These are phyloP conservation scores for Toxotes jaculatrix DNA, from an alignment of 2,113 vertebrate genomes.

Conservation along the genomic window DNA sequence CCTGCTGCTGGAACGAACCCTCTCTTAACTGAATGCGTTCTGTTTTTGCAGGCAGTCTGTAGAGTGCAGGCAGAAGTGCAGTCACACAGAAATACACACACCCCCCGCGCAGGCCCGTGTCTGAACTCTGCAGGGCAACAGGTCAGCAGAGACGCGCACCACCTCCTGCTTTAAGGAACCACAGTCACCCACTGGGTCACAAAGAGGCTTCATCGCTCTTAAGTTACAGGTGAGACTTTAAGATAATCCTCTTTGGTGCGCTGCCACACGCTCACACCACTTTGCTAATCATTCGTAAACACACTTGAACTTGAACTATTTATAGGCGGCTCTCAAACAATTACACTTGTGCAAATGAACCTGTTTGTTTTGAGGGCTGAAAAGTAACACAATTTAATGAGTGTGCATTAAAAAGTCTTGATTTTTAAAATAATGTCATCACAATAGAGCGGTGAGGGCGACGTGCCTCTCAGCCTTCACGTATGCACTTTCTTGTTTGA, in stretches of 20 bases:
- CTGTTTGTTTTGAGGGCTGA: not conserved
- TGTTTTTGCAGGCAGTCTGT: constrained; percentile 63
- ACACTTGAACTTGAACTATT: constrained; percentile 59
- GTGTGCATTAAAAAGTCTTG: not conserved
- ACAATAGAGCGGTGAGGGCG: not conserved
- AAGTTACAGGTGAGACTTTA: constrained; percentile 62
- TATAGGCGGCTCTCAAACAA: not conserved
- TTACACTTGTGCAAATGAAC: not conserved
- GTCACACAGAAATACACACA: constrained; percentile 16
- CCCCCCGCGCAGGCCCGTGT: constrained; percentile 23
- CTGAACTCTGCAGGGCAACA: constrained; percentile 33
- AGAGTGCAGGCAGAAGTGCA: constrained; percentile 14
- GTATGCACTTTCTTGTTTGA: not conserved
- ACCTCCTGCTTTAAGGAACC: constrained; percentile 18
- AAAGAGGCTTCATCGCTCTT: constrained; percentile 8
- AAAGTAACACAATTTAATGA: not conserved
- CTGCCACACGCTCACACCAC: not conserved
- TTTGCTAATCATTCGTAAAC: not conserved
- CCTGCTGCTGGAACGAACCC: constrained; percentile 3
- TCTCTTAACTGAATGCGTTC: constrained; percentile 28
- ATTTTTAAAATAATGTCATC: not conserved
- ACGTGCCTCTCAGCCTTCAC: not conserved
- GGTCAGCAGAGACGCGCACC: constrained; percentile 33
- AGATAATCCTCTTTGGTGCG: not conserved
- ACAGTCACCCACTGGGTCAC: constrained; percentile 24